Evolutionary conservation across 2,888 invertebrate genomes (phyloP).

Genomic region (Synanthedon andrenaeformis): DNA sequence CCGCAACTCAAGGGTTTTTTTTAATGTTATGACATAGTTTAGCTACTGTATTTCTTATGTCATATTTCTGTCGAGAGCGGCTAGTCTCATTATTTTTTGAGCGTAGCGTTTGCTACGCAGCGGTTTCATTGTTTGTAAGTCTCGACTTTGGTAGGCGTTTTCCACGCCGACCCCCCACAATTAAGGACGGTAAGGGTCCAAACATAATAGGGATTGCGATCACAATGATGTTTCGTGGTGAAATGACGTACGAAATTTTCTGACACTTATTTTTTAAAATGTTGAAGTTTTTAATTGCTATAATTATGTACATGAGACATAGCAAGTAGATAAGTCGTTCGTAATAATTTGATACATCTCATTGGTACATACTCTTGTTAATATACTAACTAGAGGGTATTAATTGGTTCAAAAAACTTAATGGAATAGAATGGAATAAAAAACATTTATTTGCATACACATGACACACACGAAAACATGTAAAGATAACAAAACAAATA

Average conservation of each 20-base stretch:
- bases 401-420: too few relatives aligned
- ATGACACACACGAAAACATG: too few relatives aligned
- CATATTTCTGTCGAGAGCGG: constrained; percentile 31
- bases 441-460: too few relatives aligned
- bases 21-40: too few relatives aligned
- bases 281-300: neutral
- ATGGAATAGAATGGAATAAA: too few relatives aligned
- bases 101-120: constrained; percentile 45
- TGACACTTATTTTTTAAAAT: neutral
- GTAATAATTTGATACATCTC: too few relatives aligned
- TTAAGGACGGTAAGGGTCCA: neutral
- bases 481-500: too few relatives aligned
- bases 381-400: too few relatives aligned
- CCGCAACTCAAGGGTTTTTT: too few relatives aligned
- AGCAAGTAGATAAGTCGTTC: too few relatives aligned
- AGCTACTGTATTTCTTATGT: too few relatives aligned
- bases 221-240: neutral
- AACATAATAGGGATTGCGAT: neutral
- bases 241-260: neutral
- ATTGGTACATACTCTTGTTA: too few relatives aligned
- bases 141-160: constrained; percentile 6
- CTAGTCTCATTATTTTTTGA: constrained; percentile 48
- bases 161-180: neutral
- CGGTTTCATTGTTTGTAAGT: constrained; percentile 36
- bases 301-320: neutral